Evolutionary conservation across 2,888 invertebrate genomes (phyloP).

Genomic region (Drosophila testacea): DNA sequence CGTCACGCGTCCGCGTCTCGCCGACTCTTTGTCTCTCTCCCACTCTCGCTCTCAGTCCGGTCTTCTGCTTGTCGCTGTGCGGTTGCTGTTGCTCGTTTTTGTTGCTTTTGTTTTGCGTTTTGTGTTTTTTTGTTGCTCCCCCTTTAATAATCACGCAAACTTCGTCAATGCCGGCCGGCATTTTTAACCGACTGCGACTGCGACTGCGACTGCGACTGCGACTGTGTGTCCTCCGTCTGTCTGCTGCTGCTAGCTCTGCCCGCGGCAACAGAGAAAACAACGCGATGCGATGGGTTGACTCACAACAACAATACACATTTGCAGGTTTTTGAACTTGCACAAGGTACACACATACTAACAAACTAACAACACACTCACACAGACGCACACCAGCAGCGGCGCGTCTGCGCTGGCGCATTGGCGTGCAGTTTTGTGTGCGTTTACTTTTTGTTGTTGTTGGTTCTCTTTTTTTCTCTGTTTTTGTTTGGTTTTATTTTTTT

Average conservation of each 20-base stretch:
- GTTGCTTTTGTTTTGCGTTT: slow-evolving; percentile 43
- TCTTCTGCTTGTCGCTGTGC: slow-evolving; percentile 31
- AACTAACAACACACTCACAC: background rate
- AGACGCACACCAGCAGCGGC: slow-evolving; percentile 2
- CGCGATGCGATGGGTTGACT: slow-evolving; percentile 50
- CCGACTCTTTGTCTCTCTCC: background rate
- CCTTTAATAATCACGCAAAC: slow-evolving; percentile 39
- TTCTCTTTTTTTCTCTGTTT: slow-evolving; percentile 13
- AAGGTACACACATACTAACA: slow-evolving; percentile 50
- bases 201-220: slow-evolving; percentile 42
- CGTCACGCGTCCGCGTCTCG: slow-evolving; percentile 24
- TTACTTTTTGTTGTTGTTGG: slow-evolving; percentile 23
- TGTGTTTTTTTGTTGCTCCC: slow-evolving; percentile 20
- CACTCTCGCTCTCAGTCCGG: background rate
- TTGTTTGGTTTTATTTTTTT: slow-evolving; percentile 17
- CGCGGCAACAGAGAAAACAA: slow-evolving; percentile 17
- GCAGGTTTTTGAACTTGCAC: slow-evolving; percentile 82
- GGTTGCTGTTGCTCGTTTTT: slow-evolving; percentile 30
- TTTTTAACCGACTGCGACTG: slow-evolving; percentile 69
- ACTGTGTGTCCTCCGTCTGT: slow-evolving; percentile 30
- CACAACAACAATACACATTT: slow-evolving; percentile 24
- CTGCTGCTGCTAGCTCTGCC: slow-evolving; percentile 39
- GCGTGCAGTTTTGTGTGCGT: slow-evolving; percentile 53
- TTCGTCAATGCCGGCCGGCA: slow-evolving; percentile 74
- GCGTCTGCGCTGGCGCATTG: slow-evolving; percentile 69